Evolutionary conservation across 2,113 vertebrate species (phyloP).

Genomic region (Haemorhous mexicanus): DNA sequence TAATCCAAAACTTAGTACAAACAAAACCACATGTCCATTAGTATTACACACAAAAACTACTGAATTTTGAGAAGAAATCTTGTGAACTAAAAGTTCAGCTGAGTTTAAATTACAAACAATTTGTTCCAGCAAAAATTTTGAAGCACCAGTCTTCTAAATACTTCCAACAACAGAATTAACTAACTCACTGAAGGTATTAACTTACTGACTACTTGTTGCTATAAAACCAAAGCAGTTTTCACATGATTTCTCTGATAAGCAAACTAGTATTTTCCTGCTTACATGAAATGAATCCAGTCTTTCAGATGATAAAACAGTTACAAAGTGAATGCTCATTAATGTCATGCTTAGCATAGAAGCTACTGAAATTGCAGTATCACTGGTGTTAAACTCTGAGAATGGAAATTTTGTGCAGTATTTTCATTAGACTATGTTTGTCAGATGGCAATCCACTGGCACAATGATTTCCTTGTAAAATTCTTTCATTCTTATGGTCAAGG

Average conservation of each 20-base stretch:
- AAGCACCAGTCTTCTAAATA: neutral
- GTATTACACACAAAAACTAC: neutral
- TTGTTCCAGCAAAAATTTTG: neutral
- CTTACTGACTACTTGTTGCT: neutral
- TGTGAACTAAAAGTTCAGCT: neutral
- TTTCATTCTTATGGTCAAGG: neutral
- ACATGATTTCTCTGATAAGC: neutral
- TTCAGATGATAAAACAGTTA: neutral
- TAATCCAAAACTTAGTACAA: neutral
- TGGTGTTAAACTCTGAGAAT: neutral
- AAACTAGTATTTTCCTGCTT: neutral
- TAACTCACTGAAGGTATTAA: neutral
- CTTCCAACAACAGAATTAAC: neutral
- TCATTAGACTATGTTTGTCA: neutral
- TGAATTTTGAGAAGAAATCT: neutral
- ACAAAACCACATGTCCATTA: neutral
- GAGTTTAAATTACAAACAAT: neutral
- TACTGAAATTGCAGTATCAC: neutral
- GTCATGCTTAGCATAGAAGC: neutral
- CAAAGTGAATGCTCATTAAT: neutral
- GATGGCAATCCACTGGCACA: neutral
- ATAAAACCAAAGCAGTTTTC: neutral
- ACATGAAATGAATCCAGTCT: neutral
- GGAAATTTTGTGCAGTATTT: neutral
- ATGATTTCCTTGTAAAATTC: neutral